Evolutionary conservation across 2,113 vertebrate genomes (phyloP).

Genomic region (Orcinus orca): DNA sequence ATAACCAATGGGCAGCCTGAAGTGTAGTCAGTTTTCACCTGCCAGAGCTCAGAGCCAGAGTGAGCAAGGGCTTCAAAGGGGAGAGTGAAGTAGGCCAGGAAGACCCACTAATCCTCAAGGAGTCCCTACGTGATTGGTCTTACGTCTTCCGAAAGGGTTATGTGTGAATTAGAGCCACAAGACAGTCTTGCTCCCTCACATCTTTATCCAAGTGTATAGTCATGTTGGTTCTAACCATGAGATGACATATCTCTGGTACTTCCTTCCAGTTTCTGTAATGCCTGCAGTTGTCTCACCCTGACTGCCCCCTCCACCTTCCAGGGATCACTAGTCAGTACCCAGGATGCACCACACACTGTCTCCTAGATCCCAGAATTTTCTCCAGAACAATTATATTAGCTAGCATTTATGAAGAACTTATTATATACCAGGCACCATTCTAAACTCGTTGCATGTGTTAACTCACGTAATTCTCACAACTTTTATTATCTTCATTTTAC

Average conservation of each 20-base stretch:
- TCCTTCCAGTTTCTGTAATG: neutral
- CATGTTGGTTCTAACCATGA: neutral
- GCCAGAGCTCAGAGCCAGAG: neutral
- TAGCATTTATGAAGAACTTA: slow-evolving; percentile 27
- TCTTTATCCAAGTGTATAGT: neutral
- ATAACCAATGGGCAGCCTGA: neutral
- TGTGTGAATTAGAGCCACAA: neutral
- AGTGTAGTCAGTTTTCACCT: neutral
- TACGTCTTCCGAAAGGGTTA: neutral
- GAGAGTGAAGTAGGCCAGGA: neutral
- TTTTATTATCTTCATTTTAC: neutral
- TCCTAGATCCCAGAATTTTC: neutral
- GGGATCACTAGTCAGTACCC: neutral
- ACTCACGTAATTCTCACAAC: neutral
- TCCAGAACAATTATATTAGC: neutral
- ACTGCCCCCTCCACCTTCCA: neutral
- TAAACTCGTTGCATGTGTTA: neutral
- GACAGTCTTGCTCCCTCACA: neutral
- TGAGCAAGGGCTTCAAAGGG: neutral
- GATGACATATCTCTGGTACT: neutral
- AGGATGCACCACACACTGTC: neutral
- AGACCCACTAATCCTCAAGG: neutral
- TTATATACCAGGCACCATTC: neutral
- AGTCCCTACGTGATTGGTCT: neutral
- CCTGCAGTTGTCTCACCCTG: neutral